Base-by-base conservation (phyloP, 2,888 invertebrate genomes). In the Strigamia crassipes region DNA sequence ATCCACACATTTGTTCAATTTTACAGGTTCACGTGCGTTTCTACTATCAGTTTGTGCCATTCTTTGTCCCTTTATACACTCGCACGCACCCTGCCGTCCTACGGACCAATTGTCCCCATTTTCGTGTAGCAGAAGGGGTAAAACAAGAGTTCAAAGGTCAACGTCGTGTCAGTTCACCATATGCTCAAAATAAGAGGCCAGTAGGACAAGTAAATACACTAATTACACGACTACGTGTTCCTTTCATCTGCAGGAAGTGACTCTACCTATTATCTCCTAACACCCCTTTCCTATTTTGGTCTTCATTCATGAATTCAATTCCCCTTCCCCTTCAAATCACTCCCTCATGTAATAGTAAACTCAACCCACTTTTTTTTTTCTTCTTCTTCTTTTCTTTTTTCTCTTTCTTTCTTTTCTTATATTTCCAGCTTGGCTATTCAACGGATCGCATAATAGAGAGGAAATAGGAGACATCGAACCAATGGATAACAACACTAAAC, bases 61-160 rank as follows among this genome's bases (percentile, higher is more conserved):
- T n/a, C 46, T 46, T 46, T 46, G 46, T 46, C 46, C 46, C 46
- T 46, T n/a, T 46, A 34, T 46, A 12, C 61, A 18, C 21, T 66
- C 18, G 12, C 18, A 66, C 61, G 23, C 61, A 66, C 61, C 61
- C 61, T 1, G 9, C 61, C 18, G 23, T 23, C 61, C 21, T 10
- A 23, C 18, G 23, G 9, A 5, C 61, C 61, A 46, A n/a, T 46
- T 46, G 46, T 23, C 61, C 61, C 23, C 23, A 18, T 66, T 23
- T 51, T 66, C 61, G 8, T 46, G 3, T 5, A 46, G 15, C 15
- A 46, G 15, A 46, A 46, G 46, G 46, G 46, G 46, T 46, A 46
- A 46, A 46, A 46, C n/a, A 66, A 66, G 21, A 66, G 61, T 66
- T 66, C 61, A 66, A 66, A 66, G 61, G 61, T 66, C 61, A 66